These are phyloP conservation scores for Spilarctia lutea DNA, from an alignment of 2,888 invertebrate species.

Conservation along the genomic window DNA sequence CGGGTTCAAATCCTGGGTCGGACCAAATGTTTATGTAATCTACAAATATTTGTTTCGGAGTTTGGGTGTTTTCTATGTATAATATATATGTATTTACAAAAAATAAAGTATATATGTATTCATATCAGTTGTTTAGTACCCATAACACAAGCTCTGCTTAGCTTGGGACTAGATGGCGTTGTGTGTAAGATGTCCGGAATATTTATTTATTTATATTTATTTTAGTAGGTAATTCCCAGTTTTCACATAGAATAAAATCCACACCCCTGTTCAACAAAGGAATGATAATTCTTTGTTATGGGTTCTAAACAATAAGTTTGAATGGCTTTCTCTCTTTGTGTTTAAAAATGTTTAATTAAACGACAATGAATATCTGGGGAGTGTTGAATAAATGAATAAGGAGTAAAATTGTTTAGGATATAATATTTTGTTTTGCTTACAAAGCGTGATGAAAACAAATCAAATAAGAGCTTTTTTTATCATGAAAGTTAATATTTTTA, in stretches of 20 bases:
- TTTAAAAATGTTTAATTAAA: constrained; percentile 36
- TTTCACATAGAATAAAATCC: background rate
- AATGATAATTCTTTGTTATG: constrained; percentile 12
- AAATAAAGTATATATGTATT: too few species aligned
- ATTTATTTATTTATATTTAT: too few species aligned
- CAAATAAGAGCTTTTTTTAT: background rate
- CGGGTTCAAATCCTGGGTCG: too few species aligned
- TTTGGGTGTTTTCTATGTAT: too few species aligned
- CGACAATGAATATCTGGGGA: constrained; percentile 10
- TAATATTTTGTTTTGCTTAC: background rate
- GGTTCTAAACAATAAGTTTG: constrained; percentile 25
- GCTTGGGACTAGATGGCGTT: too few species aligned
- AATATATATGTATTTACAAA: too few species aligned
- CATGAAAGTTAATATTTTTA: background rate
- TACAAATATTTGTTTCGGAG: too few species aligned
- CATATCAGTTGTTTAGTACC: too few species aligned
- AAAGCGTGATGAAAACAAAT: background rate
- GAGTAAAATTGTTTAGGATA: constrained; percentile 3
- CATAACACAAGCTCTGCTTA: too few species aligned
- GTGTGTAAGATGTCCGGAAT: too few species aligned
- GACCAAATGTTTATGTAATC: too few species aligned
- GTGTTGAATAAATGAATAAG: constrained; percentile 3
- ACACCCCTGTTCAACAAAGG: constrained; percentile 7
- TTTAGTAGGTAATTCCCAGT: background rate
- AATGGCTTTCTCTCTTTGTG: constrained; percentile 30